Evolutionary conservation across 1,140 invertebrate species (phyloP).

Genomic region (Caenorhabditis latens): DNA sequence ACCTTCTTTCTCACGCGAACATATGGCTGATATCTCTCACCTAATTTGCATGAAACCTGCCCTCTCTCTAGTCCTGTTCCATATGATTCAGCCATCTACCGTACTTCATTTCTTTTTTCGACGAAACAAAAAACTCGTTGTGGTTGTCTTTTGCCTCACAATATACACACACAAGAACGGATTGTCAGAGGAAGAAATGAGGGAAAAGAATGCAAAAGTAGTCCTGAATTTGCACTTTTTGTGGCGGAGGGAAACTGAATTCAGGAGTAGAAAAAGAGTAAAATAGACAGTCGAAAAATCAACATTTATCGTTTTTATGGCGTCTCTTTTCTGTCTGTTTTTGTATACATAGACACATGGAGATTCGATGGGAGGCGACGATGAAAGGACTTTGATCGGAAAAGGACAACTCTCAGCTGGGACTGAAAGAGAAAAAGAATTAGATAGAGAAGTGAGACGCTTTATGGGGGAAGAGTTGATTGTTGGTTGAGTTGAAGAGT

Average conservation of each 20-base stretch:
- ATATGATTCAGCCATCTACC: neutral
- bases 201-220: slow-evolving; percentile 5
- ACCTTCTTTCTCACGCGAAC: slow-evolving; percentile 5
- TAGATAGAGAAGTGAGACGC: neutral
- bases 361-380: neutral
- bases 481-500: slow-evolving; percentile 13
- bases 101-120: slow-evolving; percentile 4
- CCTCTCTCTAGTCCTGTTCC: neutral
- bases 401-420: slow-evolving; percentile 56
- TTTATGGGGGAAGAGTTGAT: neutral
- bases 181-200: neutral
- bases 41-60: slow-evolving; percentile 49
- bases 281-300: slow-evolving; percentile 13
- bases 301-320: neutral
- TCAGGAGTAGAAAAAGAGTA: neutral
- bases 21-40: neutral
- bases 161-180: neutral
- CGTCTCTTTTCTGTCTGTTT: neutral
- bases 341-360: slow-evolving; percentile 13
- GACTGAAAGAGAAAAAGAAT: neutral
- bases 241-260: neutral
- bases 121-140: slow-evolving; percentile 24
- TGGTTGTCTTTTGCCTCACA: neutral
- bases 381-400: slow-evolving; percentile 42
- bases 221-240: slow-evolving; percentile 43